Evolutionary conservation across 2,888 invertebrate species (phyloP).

Genomic region (Xanthorhoe designata): DNA sequence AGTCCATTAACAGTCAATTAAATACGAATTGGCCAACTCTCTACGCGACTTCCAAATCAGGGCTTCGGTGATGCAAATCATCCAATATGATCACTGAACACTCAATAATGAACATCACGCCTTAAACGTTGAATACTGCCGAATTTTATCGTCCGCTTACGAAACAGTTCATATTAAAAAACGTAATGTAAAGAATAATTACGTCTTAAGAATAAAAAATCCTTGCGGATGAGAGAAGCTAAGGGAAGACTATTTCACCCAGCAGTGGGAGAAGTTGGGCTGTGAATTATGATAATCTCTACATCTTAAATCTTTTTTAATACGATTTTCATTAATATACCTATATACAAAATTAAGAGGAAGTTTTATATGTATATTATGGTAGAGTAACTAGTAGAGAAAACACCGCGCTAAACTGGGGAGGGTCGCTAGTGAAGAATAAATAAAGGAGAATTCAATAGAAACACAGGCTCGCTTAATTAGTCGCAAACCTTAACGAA

Average conservation of each 20-base stretch:
- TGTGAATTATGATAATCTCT: too few relatives aligned
- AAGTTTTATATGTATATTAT: too few relatives aligned
- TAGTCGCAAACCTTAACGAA: conserved; percentile 62
- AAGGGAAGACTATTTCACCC: too few relatives aligned
- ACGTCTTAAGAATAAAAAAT: conserved; percentile 12
- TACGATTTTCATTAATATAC: too few relatives aligned
- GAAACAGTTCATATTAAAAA: conserved; percentile 5
- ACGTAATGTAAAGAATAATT: conserved; percentile 16
- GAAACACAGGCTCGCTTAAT: conserved; percentile 56
- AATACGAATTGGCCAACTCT: background rate
- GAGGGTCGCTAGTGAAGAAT: conserved; percentile 4
- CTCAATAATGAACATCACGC: background rate
- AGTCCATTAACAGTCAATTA: background rate
- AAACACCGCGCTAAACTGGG: too few relatives aligned
- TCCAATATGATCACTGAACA: background rate
- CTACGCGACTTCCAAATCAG: background rate
- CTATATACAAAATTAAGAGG: too few relatives aligned
- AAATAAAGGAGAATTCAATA: conserved; percentile 44
- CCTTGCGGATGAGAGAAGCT: too few relatives aligned
- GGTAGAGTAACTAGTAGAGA: too few relatives aligned
- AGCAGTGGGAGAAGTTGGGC: too few relatives aligned
- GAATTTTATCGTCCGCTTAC: background rate
- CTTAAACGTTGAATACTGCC: background rate
- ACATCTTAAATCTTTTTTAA: too few relatives aligned
- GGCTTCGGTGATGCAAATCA: background rate